Evolutionary conservation across 2,113 vertebrate genomes (phyloP), one percentile per base, ranked within the genome.

Genomic region (Oenanthe melanoleuca): DNA sequence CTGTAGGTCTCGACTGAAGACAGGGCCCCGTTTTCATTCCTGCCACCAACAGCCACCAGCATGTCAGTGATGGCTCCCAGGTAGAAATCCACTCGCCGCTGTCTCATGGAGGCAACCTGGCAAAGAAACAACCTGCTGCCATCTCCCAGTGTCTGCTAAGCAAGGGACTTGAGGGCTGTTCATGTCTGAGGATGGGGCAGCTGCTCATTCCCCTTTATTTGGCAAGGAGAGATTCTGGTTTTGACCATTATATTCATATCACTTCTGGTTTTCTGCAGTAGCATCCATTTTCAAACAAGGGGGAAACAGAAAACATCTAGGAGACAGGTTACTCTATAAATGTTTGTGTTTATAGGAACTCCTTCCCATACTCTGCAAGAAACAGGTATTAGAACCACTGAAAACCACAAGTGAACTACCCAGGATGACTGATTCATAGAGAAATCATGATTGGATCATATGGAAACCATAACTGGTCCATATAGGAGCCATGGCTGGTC

Each of bases 31-130:
- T 97, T 98, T 71, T 99, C 98, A 28, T 99, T 99, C 88, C 99
- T 98, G 89, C 99, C 99, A 6, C 99, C 99, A 3, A 99, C 98
- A 2, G 99, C 99, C 20, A 99, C 98, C 94, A 99, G 98, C 96
- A 97, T 98, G 77, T 98, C 98, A 4, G 98, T 97, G 16, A 99
- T 97, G 5, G 98, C 98, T 22, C 98, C 99, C 74, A 99, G 97
- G 97, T 98, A 99, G 97, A 99, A 99, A 94, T 99, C 98, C 50
- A 99, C 99, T 2, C 99, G 98, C 12, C 98, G 97, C 60, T 99
- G 98, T 97, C 98, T 99, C 99, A 99, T 99, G 65, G 98, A 97
- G 22, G 99, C 98, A 31, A 98, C 98, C 99, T 99, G 97, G 3
- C 61, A 94, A 80, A 65, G 53, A 25, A 57, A 42, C 0, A 40